These are phyloP conservation scores for Osmerus mordax DNA, from an alignment of 2,113 vertebrate species.

Conservation along the genomic window DNA sequence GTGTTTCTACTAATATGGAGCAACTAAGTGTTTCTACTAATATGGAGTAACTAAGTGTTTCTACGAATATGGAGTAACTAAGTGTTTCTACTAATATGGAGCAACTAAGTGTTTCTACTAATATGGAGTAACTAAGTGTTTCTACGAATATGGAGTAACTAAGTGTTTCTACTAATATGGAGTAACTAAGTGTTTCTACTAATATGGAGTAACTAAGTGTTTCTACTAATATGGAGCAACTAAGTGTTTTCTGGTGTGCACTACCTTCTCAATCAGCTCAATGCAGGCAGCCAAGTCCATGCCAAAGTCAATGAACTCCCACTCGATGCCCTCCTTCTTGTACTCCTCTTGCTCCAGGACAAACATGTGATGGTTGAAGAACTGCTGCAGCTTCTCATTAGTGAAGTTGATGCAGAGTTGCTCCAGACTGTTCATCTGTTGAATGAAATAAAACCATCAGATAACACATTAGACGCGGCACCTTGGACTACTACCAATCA, in stretches of 20 bases:
- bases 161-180: not conserved
- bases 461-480: too few species aligned
- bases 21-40: too few species aligned
- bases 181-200: too few species aligned
- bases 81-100: too few species aligned
- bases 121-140: not conserved
- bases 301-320: slow-evolving; percentile 87
- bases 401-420: slow-evolving; percentile 83
- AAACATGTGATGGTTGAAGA: slow-evolving; percentile 88
- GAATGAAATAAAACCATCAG: not conserved
- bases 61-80: too few species aligned
- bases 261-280: slow-evolving; percentile 89
- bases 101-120: too few species aligned
- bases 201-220: not conserved
- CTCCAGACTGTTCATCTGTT: slow-evolving; percentile 71
- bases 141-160: not conserved
- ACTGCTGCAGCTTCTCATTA: slow-evolving; percentile 86
- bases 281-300: slow-evolving; percentile 92
- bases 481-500: too few species aligned
- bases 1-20: too few species aligned
- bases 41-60: too few species aligned
- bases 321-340: slow-evolving; percentile 88
- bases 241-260: too few species aligned
- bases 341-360: slow-evolving; percentile 84
- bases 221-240: too few species aligned